These are phyloP conservation scores for Drosophila sechellia DNA, from an alignment of 1,140 invertebrate genomes.

Conservation along the genomic window DNA sequence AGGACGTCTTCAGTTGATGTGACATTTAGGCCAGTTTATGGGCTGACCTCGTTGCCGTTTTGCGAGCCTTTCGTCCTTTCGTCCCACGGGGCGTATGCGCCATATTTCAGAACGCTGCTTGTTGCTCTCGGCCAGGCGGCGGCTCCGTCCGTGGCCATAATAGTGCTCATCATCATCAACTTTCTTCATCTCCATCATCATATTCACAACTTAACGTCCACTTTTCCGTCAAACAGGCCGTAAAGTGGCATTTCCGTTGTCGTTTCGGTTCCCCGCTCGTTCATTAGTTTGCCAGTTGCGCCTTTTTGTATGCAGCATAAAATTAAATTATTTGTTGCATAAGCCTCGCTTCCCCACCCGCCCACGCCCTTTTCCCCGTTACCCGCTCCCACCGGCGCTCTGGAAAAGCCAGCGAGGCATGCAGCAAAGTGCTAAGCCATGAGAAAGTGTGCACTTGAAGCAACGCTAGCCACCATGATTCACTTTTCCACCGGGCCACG, in stretches of 20 bases:
- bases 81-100: slow-evolving; percentile 57
- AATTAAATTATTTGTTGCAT: slow-evolving; percentile 83
- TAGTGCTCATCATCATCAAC: slow-evolving; percentile 55
- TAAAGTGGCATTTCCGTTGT: slow-evolving; percentile 80
- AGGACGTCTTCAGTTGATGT: slow-evolving; percentile 49
- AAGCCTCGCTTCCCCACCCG: slow-evolving; percentile 41
- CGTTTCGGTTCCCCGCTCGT: slow-evolving; percentile 38
- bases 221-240: slow-evolving; percentile 79
- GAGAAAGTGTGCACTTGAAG: slow-evolving; percentile 81
- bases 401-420: slow-evolving; percentile 72
- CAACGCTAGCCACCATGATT: slow-evolving; percentile 50
- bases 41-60: slow-evolving; percentile 66
- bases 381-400: slow-evolving; percentile 1
- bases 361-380: background rate
- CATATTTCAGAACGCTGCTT: slow-evolving; percentile 53
- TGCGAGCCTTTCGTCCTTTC: slow-evolving; percentile 18
- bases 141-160: slow-evolving; percentile 25
- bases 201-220: slow-evolving; percentile 82
- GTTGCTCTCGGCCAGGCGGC: slow-evolving; percentile 16
- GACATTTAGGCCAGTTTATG: slow-evolving; percentile 74
- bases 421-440: slow-evolving; percentile 79
- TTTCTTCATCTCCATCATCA: slow-evolving; percentile 68
- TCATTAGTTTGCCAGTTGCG: slow-evolving; percentile 44
- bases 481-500: slow-evolving; percentile 36
- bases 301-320: slow-evolving; percentile 79